A percentile compares a stretch with the other conserved stretches of the same genome.
phyloP scores from a whole-genome alignment of 2,113 vertebrate genomes.

The Cinclus mexicanus region DNA sequence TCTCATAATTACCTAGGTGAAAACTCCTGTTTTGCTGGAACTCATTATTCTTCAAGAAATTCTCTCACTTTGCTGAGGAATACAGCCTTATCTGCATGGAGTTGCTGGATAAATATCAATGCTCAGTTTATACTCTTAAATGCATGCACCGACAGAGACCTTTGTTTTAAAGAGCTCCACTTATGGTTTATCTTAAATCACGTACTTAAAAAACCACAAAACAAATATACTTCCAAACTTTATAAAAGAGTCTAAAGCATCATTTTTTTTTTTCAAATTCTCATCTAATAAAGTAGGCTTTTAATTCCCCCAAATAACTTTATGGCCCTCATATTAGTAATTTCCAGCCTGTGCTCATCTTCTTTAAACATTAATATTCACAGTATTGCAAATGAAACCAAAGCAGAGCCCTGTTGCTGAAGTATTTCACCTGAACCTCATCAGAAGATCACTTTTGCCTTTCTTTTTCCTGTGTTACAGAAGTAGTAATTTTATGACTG shows the following conservation, averaged over 20 bases:
- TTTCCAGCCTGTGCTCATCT: background rate
- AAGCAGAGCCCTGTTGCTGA: background rate
- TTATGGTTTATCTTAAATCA: background rate
- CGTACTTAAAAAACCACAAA: background rate
- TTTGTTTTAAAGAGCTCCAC: background rate
- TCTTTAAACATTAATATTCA: background rate
- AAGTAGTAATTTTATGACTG: background rate
- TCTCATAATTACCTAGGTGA: background rate
- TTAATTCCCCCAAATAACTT: background rate
- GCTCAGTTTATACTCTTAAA: background rate
- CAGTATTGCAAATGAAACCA: background rate
- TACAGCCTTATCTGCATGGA: background rate
- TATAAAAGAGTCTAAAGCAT: background rate
- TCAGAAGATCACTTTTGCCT: background rate
- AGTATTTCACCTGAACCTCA: background rate
- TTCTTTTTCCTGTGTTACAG: background rate
- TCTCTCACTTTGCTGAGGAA: background rate
- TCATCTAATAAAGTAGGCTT: background rate
- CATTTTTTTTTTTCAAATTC: background rate
- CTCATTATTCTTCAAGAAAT: background rate
- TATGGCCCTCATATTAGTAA: background rate
- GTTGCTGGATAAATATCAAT: background rate
- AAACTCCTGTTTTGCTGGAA: background rate
- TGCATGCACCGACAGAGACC: background rate
- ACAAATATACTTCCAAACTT: background rate